These are phyloP conservation scores for Lissonota sp. DNA, from an alignment of 2,888 invertebrate species.

Conservation along the genomic window DNA sequence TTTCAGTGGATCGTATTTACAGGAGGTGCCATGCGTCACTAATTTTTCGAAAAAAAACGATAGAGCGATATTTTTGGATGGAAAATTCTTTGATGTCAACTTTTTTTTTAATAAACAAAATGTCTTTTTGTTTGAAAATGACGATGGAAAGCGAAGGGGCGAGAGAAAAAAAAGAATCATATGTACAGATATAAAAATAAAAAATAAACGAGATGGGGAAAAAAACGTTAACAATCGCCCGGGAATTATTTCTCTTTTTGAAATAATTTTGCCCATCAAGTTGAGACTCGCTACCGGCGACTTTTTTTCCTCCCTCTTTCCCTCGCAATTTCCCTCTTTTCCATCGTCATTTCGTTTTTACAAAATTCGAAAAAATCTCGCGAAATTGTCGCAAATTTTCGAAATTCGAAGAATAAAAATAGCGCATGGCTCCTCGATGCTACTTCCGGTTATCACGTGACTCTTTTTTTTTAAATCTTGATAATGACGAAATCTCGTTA, in stretches of 20 bases:
- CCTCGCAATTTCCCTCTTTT: not conserved
- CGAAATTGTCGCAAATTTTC: no score
- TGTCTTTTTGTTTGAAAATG: constrained; percentile 8
- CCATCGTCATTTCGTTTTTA: constrained; percentile 40
- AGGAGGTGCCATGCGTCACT: constrained; percentile 60
- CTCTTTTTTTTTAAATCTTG: constrained; percentile 67
- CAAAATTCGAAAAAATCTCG: no score
- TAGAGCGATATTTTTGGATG: no score
- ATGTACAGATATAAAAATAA: constrained; percentile 44
- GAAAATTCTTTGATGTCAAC: no score
- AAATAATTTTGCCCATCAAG: no score
- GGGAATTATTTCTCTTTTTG: constrained; percentile 11
- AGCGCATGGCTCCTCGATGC: constrained; percentile 54
- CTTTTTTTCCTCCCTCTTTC: constrained; percentile 15
- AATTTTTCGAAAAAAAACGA: not conserved
- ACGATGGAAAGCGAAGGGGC: constrained; percentile 41
- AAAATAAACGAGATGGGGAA: constrained; percentile 37
- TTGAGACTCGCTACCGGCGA: constrained; percentile 16
- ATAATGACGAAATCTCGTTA: constrained; percentile 37
- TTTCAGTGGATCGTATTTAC: constrained; percentile 52
- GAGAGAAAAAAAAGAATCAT: constrained; percentile 18
- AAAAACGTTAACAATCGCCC: constrained; percentile 38
- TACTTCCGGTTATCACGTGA: constrained; percentile 66
- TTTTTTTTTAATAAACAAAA: no score
- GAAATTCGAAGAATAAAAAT: constrained; percentile 5